Base-by-base conservation (phyloP, 2,113 vertebrate species). In the Danionella cerebrum region DNA sequence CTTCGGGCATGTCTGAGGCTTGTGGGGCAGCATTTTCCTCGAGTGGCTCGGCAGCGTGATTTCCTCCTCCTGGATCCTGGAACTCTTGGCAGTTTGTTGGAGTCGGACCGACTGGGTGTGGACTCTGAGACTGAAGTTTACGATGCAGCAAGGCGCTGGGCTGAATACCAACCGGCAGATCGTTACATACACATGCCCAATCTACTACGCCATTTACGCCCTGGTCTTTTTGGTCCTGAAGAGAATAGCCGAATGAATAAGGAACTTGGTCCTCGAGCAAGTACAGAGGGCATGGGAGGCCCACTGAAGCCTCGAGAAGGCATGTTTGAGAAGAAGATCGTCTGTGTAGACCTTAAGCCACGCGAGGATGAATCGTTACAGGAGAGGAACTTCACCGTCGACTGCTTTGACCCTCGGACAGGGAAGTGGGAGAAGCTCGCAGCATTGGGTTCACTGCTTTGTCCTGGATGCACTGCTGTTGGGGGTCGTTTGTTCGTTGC, bases 281-380 rank as follows among this genome's bases (percentile, higher is more conserved):
- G 80, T 0, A 83, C 82, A 0, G 84, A 87, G 42, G 79, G 83
- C 45, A 82, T 83, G 0, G 86, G 85, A 2, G 88, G 90, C 0
- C 88, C 89, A 1, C 77, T 89, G 22, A 80, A 88, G 29, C 89
- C 89, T 1, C 71, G 90, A 6, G 88, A 89, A 60, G 90, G 90
- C 16, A 92, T 92, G 90, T 90, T 88, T 65, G 90, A 92, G 75
- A 89, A 90, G 53, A 89, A 89, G 80, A 92, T 92, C 0, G 87
- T 92, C 5, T 90, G 90, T 1, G 79, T 91, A 75, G 90, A 90
- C 59, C 77, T 92, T 21, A 87, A 84, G 6, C 86, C 87, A 3
- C 84, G 86, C 24, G 87, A 91, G 36, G 85, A 89, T 6, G 84
- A 86, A 5, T 77, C 78, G 19, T 57, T 84, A 50, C 79, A 74